Base-by-base conservation (phyloP, 2,113 vertebrate genomes). In the Dasyprocta punctata region DNA sequence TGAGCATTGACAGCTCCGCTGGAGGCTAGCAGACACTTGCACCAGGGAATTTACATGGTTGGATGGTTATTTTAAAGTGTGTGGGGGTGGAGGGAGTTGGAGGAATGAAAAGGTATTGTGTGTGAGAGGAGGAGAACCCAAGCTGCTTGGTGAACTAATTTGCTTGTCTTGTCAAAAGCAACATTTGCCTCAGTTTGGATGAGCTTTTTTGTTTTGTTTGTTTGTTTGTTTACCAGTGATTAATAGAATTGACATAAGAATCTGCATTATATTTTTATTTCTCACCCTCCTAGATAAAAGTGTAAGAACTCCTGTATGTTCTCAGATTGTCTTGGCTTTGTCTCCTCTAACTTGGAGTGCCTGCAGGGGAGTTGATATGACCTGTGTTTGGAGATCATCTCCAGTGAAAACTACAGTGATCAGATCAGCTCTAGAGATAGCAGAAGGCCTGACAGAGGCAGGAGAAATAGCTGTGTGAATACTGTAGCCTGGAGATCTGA, bases 31-130 rank as follows among this genome's bases (percentile, higher is more conserved):
- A 77, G 41, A 92, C 97, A 38, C n/a, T 94, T 92, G 67, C 84
- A 87, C 0, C 7, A 7, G 52, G 89, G 89, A 92, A 89, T 90
- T 94, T 94, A 89, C 92, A n/a, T 89, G 86, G 65, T 47, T 86
- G 86, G 84, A 41, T 87, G 93, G 87, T 96, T 96, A 58, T 96
- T 97, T 92, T 90, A 88, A 92, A 83, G 73, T 86, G 22, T 83
- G 28, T 52, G 22, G 13, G 28, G 75, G 52, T 8, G 52, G 7
- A 16, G 7, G 73, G 41, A 11, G 26, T 77, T 49, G 1, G 24
- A 33, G 49, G 63, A n/a, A 13, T 19, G n/a, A 88, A 81, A 56
- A 92, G 58, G 67, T 52, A 11, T 73, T 73, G 2, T 73, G 20
- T 90, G 8, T 16, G 67, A 49, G 26, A 49, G 22, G 52, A 84